Percentiles rank a stretch among this genome's conserved stretches.
These are phyloP conservation scores for Hypanus sabinus DNA, from an alignment of 2,113 vertebrate species.

Conservation along the genomic window DNA sequence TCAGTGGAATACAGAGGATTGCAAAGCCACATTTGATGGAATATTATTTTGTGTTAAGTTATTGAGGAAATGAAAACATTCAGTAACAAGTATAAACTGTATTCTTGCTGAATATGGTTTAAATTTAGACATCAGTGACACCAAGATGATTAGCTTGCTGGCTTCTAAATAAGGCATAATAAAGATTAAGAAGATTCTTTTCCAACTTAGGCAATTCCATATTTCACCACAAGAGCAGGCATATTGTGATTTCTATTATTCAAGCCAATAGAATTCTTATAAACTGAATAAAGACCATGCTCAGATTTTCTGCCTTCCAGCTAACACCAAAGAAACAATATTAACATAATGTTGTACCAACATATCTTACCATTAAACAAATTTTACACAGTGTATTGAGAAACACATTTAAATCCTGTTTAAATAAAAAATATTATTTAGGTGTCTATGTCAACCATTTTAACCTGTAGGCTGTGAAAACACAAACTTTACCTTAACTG, in stretches of 20 bases:
- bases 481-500: conserved; percentile 69
- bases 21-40: too few relatives aligned
- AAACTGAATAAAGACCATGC: not conserved
- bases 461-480: not conserved
- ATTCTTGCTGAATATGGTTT: not conserved
- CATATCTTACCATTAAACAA: not conserved
- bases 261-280: not conserved
- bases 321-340: not conserved
- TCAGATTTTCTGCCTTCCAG: not conserved
- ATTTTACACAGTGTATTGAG: not conserved
- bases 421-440: not conserved
- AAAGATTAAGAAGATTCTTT: not conserved
- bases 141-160: not conserved
- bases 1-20: too few relatives aligned
- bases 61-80: not conserved
- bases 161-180: not conserved
- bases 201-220: not conserved
- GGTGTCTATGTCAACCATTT: not conserved
- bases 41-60: not conserved
- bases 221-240: not conserved
- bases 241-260: not conserved
- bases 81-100: not conserved
- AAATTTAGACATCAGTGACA: not conserved
- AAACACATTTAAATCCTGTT: not conserved
- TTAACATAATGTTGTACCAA: not conserved